Conservation (phyloP, 2,888 invertebrate genomes). For the Cremastinae sp. region DNA sequence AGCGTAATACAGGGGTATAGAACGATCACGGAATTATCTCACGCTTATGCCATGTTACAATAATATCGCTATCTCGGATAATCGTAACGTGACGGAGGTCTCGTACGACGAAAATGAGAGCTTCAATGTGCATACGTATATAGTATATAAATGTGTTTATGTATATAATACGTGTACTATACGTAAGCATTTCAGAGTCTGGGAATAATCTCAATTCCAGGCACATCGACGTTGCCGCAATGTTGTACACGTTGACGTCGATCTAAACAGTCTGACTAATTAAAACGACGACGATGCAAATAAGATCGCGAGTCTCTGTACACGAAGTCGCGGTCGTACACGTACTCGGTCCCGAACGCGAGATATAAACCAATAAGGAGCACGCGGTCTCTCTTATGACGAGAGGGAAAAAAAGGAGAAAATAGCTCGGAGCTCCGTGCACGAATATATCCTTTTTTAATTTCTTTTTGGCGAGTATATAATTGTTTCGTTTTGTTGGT, state of each 20-base stretch:
- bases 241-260: conserved; percentile 67
- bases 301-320: conserved; percentile 26
- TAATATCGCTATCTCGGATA: conserved; percentile 57
- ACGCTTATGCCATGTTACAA: conserved; percentile 60
- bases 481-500: too few relatives aligned
- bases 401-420: conserved; percentile 30
- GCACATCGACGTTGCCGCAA: conserved; percentile 41
- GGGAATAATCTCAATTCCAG: conserved; percentile 27
- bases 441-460: conserved; percentile 37
- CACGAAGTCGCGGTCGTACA: neutral
- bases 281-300: conserved; percentile 67
- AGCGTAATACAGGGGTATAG: conserved; percentile 7
- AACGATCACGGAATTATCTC: conserved; percentile 55
- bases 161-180: neutral
- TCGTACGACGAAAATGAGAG: conserved; percentile 41
- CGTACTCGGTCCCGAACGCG: conserved; percentile 11
- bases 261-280: conserved; percentile 72
- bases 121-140: conserved; percentile 11
- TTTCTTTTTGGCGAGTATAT: conserved; percentile 8
- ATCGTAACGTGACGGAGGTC: conserved; percentile 57
- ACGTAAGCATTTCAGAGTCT: neutral
- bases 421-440: conserved; percentile 40
- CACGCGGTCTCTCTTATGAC: conserved; percentile 44
- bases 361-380: conserved; percentile 49
- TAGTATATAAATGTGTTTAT: neutral